A percentile compares a stretch with the other conserved stretches of the same genome.
Conservation (phyloP, 2,113 vertebrate species). For the Colius striatus region DNA sequence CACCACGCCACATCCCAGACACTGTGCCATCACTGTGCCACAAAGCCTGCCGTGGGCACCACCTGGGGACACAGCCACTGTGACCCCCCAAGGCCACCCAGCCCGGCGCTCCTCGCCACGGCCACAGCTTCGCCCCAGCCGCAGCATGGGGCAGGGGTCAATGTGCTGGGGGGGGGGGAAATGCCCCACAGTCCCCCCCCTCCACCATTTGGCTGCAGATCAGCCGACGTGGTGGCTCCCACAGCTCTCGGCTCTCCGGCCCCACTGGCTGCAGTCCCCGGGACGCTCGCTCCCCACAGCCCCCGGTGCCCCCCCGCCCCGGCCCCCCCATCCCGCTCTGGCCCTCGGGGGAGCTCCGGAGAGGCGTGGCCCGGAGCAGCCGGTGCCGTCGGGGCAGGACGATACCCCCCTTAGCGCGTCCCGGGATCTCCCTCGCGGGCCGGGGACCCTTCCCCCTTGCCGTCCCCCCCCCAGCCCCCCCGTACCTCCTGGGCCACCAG, state of each 20-base stretch:
- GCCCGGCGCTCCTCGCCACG: background rate
- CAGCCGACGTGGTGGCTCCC: background rate
- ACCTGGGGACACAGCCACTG: background rate
- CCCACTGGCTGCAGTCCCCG: background rate
- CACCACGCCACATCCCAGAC: background rate
- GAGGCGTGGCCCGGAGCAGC: background rate
- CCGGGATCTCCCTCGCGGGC: too few species aligned
- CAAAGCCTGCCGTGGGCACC: accelerated
- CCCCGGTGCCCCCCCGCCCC: background rate
- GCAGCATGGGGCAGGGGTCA: accelerated
- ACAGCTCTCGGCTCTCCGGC: background rate
- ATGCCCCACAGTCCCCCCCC: too few species aligned
- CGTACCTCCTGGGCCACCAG: background rate
- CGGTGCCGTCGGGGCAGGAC: background rate
- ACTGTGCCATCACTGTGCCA: accelerated
- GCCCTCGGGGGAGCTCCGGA: background rate
- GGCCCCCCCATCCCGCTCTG: background rate
- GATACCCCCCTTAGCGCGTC: too few species aligned
- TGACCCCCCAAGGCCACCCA: background rate
- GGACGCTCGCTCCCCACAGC: background rate
- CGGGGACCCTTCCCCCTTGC: too few species aligned
- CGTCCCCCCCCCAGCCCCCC: too few species aligned
- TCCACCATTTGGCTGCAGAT: background rate
- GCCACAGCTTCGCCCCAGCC: background rate
- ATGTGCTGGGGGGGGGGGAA: too few species aligned